Evolutionary conservation across 1,140 invertebrate species (phyloP).

Genomic region (Campodea augens): DNA sequence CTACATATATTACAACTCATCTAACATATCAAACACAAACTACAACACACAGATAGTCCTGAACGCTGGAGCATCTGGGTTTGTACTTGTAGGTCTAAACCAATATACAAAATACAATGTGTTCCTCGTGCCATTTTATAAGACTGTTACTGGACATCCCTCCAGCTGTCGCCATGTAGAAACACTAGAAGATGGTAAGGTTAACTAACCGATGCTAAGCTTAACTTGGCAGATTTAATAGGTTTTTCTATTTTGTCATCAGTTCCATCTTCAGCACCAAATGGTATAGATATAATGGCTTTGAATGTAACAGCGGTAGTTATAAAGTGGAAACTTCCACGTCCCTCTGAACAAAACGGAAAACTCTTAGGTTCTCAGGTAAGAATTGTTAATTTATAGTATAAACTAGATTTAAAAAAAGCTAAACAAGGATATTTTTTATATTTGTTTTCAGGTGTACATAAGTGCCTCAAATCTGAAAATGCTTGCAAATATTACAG

Average conservation of each 20-base stretch:
- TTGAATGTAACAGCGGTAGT: slow-evolving; percentile 57
- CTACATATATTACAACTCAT: slow-evolving; percentile 37
- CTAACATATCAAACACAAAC: slow-evolving; percentile 31
- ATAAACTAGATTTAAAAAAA: too few relatives aligned
- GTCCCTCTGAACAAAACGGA: slow-evolving; percentile 46
- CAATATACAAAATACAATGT: slow-evolving; percentile 56
- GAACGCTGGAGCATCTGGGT: slow-evolving; percentile 46
- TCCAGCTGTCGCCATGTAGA: slow-evolving; percentile 47
- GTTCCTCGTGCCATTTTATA: slow-evolving; percentile 58
- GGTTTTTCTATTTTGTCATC: too few relatives aligned
- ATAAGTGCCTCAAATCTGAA: slow-evolving; percentile 3
- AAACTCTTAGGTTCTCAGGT: slow-evolving; percentile 36
- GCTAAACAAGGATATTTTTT: too few relatives aligned
- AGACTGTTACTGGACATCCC: slow-evolving; percentile 51
- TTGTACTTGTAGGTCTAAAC: slow-evolving; percentile 43
- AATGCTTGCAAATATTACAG: slow-evolving; percentile 33
- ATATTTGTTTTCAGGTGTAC: too few relatives aligned
- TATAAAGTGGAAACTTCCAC: slow-evolving; percentile 63
- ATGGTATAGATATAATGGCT: slow-evolving; percentile 54
- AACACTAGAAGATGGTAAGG: slow-evolving; percentile 57
- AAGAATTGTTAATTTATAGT: too few relatives aligned
- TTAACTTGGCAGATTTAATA: too few relatives aligned
- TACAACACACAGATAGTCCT: slow-evolving; percentile 57
- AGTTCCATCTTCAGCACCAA: too few relatives aligned
- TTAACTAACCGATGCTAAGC: too few relatives aligned